Evolutionary conservation across 1,140 invertebrate genomes (phyloP), one percentile per base, ranked within the genome.

Genomic region (Spodoptera litura): DNA sequence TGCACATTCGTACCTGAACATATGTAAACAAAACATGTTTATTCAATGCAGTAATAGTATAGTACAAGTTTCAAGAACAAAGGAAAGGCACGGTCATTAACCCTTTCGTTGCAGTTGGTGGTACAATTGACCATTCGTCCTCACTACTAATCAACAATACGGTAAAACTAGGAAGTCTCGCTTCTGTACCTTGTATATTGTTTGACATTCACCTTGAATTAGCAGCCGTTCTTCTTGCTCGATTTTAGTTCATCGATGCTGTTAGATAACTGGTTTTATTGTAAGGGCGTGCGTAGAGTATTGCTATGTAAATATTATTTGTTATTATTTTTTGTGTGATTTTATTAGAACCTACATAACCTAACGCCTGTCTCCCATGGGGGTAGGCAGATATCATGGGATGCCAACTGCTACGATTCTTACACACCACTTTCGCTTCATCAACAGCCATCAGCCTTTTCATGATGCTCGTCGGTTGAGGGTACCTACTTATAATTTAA

Each of bases 161-260:
- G 74, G 74, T 55, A 56, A 44, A 56, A 66, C 51, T 44, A 68
- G 66, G 53, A 76, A 71, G n/a, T 53, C 55, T 76, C 38, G 55
- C 72, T 12, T 44, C 62, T 44, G 38, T 44, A 35, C 35, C 58
- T 35, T 55, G 20, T 71, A 62, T n/a, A 66, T 80, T 76, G 52
- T 52, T 76, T 80, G 68, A 80, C 78, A 76, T 76, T 80, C 72
- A 80, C 78, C 78, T 80, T 80, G 78, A 71, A 68, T 56, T 71
- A 51, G 38, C 38, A 31, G 49, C 59, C 72, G 62, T 75, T 76
- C 78, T 56, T 70, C 71, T 70, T 56, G 56, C 53, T 71, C 66
- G 55, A 70, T 71, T 80, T 80, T 71, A 75, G 78, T 71, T 70
- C 73, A 76, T 76, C 73, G 72, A 61, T 80, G 73, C 71, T 70